Conservation (phyloP, 23 tunicate species). For the Phallusia fumigata region DNA sequence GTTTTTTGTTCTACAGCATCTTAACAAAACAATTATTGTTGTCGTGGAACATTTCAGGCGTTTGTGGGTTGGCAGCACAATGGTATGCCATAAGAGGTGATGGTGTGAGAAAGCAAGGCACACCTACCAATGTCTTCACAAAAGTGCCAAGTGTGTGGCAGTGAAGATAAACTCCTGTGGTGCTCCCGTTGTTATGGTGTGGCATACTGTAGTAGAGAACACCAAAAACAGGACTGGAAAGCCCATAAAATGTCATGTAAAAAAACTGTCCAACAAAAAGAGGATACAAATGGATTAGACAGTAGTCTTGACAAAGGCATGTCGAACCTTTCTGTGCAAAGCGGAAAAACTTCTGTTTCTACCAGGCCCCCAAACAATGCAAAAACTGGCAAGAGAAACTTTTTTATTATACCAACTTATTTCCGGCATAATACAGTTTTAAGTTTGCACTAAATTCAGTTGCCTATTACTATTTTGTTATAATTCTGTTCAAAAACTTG, state of each 20-base stretch:
- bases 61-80: too few species aligned
- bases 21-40: too few species aligned
- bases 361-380: neutral
- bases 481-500: neutral
- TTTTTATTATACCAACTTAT: too few species aligned
- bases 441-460: neutral
- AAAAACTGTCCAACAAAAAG: neutral
- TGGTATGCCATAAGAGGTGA: too few species aligned
- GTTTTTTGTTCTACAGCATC: too few species aligned
- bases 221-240: constrained; percentile 76
- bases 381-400: neutral
- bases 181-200: constrained; percentile 39
- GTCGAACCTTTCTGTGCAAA: neutral
- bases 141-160: constrained; percentile 42
- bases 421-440: too few species aligned
- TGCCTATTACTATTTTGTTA: neutral
- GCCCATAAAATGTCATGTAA: constrained; percentile 55
- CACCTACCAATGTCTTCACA: neutral
- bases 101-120: too few species aligned
- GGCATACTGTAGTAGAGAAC: constrained; percentile 66
- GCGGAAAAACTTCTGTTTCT: neutral
- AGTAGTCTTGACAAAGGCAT: neutral
- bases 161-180: constrained; percentile 3
- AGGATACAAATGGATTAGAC: neutral
- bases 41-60: too few species aligned